Conservation (phyloP, 1,140 invertebrate genomes). For the Homalodisca vitripennis region DNA sequence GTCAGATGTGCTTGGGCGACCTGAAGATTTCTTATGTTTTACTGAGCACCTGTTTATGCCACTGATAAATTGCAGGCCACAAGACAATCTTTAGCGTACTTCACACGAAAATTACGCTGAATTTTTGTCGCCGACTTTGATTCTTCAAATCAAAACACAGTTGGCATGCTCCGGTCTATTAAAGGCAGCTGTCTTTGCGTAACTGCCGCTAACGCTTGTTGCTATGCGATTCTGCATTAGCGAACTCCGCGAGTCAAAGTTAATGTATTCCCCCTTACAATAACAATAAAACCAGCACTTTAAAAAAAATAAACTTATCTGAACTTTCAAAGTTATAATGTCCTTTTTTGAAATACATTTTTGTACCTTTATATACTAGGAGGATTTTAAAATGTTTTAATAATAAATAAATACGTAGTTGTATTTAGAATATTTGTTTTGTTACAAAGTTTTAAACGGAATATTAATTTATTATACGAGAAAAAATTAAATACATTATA, state of each 20-base stretch:
- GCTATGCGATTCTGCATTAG: background rate
- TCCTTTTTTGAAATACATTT: too few relatives aligned
- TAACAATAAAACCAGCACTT: slow-evolving; percentile 1
- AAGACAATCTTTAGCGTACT: slow-evolving; percentile 17
- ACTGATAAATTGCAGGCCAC: slow-evolving; percentile 5
- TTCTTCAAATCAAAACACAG: slow-evolving; percentile 14
- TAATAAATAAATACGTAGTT: too few relatives aligned
- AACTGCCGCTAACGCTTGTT: slow-evolving; percentile 1
- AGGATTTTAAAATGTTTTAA: too few relatives aligned
- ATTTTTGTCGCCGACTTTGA: slow-evolving; percentile 13
- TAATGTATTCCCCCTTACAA: slow-evolving; percentile 11
- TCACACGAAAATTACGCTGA: slow-evolving; percentile 14
- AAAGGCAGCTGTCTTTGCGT: background rate
- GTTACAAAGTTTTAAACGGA: too few relatives aligned
- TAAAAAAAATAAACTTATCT: background rate
- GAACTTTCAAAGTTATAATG: background rate
- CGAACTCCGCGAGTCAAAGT: slow-evolving; percentile 13
- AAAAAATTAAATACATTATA: too few relatives aligned
- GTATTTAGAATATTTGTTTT: too few relatives aligned
- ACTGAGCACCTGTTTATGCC: too few relatives aligned
- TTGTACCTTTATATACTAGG: too few relatives aligned
- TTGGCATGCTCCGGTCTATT: slow-evolving; percentile 10
- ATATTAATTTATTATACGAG: too few relatives aligned
- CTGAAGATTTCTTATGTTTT: too few relatives aligned
- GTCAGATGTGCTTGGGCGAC: too few relatives aligned